Conservation (phyloP, 2,113 vertebrate species). For the Quiscalus mexicanus region DNA sequence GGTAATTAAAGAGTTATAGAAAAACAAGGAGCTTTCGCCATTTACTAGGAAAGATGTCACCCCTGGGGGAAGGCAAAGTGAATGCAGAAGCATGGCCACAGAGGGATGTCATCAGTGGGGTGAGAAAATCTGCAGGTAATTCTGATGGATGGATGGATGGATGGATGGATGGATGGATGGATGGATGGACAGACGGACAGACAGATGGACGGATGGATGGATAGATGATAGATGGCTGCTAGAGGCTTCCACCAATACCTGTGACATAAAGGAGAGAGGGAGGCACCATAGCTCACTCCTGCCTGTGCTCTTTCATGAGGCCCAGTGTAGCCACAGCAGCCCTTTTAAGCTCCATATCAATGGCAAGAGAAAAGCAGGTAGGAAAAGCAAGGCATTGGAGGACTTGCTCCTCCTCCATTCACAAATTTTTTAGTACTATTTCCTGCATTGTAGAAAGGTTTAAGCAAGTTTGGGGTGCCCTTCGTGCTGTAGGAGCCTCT, state of each 20-base stretch:
- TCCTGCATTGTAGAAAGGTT: background rate
- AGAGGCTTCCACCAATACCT: background rate
- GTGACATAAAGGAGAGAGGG: background rate
- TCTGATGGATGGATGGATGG: background rate
- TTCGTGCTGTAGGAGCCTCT: background rate
- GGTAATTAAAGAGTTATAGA: background rate
- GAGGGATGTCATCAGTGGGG: rapidly evolving
- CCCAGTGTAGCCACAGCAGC: background rate
- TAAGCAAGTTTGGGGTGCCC: background rate
- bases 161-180: background rate
- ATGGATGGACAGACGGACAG: background rate
- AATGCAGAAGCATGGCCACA: background rate
- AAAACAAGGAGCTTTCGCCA: background rate
- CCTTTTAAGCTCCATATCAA: rapidly evolving
- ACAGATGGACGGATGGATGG: no score
- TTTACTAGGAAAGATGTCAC: background rate
- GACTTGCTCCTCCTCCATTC: background rate
- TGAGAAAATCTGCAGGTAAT: background rate
- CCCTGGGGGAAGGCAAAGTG: background rate
- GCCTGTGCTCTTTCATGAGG: background rate
- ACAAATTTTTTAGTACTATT: background rate
- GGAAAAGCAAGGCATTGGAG: background rate
- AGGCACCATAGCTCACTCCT: background rate
- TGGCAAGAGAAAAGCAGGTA: background rate
- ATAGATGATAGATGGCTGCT: background rate